These are phyloP conservation scores for Drosophila dives DNA, from an alignment of 2,888 invertebrate genomes.

Conservation along the genomic window DNA sequence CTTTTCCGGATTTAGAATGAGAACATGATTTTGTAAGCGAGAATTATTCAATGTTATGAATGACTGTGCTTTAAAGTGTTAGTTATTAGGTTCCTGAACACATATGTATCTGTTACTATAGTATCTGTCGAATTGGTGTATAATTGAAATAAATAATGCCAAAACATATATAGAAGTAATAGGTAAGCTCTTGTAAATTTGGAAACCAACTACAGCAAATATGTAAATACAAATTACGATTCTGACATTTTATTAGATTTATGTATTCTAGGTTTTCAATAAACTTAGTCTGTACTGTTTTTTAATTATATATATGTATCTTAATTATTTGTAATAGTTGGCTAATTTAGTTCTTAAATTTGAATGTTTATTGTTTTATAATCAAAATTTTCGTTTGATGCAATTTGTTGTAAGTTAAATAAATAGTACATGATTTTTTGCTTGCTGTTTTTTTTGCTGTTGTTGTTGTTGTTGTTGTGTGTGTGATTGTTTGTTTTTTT, in stretches of 20 bases:
- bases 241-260: slow-evolving; percentile 59
- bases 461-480: slow-evolving; percentile 11
- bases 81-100: slow-evolving; percentile 2
- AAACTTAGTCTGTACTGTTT: slow-evolving; percentile 65
- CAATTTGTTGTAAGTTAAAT: slow-evolving; percentile 52
- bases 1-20: neutral
- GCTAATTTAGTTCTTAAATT: slow-evolving; percentile 65
- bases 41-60: slow-evolving; percentile 7
- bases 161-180: neutral
- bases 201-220: slow-evolving; percentile 15
- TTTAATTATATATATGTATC: slow-evolving; percentile 49
- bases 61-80: slow-evolving; percentile 2
- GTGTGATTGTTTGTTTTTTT: slow-evolving; percentile 2
- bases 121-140: neutral
- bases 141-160: neutral
- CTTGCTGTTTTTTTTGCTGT: slow-evolving; percentile 8
- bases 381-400: slow-evolving; percentile 48
- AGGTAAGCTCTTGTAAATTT: slow-evolving; percentile 2
- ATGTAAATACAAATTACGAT: slow-evolving; percentile 37
- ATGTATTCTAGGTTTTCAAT: slow-evolving; percentile 66
- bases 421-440: slow-evolving; percentile 49
- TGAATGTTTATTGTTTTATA: slow-evolving; percentile 44
- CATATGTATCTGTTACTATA: neutral
- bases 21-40: slow-evolving; percentile 1
- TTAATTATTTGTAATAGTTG: slow-evolving; percentile 59